phyloP scores from a whole-genome alignment of 35 echinoderm and acorn worm genomes.

The Apostichopus californicus region DNA sequence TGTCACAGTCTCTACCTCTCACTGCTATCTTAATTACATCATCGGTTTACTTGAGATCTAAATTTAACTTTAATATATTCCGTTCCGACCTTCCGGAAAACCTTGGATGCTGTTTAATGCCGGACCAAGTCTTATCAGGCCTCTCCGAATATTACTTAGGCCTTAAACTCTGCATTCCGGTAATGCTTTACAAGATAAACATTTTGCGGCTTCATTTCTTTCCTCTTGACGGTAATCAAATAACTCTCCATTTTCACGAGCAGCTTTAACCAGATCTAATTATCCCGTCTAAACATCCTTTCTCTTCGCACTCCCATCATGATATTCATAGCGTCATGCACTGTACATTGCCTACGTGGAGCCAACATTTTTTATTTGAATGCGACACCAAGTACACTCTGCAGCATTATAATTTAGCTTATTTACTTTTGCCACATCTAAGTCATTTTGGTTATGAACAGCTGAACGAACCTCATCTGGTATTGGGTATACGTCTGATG shows the following conservation, averaged over 20 bases:
- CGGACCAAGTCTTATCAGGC: not conserved
- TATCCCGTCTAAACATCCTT: not conserved
- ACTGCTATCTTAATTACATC: not conserved
- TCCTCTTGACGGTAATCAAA: constrained; percentile 6
- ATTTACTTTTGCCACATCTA: too few relatives aligned
- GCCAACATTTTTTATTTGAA: not conserved
- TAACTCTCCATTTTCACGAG: not conserved
- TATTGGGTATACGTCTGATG: too few relatives aligned
- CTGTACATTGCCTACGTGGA: not conserved
- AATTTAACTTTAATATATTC: too few relatives aligned
- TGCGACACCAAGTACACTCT: too few relatives aligned
- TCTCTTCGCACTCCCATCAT: not conserved
- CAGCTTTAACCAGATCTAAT: constrained; percentile 33
- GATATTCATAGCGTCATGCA: not conserved
- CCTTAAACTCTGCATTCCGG: not conserved
- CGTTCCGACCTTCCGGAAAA: not conserved
- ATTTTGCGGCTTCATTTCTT: not conserved
- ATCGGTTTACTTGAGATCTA: not conserved
- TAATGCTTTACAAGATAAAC: constrained; percentile 28
- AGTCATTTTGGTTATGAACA: too few relatives aligned
- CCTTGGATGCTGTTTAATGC: constrained; percentile 4
- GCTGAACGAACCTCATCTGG: too few relatives aligned
- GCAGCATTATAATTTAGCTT: too few relatives aligned
- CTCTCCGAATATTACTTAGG: not conserved
- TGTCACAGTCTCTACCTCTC: too few relatives aligned